phyloP scores from a whole-genome alignment of 2,888 invertebrate genomes.

The Cephus pygmeus region DNA sequence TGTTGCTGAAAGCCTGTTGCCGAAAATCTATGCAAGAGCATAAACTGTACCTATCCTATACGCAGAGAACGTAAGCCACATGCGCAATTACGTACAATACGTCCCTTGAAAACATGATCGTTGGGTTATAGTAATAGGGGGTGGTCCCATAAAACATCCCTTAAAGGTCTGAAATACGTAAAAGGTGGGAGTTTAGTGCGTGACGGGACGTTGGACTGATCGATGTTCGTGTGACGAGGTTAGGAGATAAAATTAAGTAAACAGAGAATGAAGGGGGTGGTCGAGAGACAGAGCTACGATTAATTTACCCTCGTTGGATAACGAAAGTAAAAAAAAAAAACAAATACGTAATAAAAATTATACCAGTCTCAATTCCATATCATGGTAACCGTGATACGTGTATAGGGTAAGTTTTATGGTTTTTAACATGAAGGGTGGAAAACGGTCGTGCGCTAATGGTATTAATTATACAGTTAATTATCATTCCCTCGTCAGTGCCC shows the following conservation, averaged over 20 bases:
- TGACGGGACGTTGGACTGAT: conserved; percentile 22
- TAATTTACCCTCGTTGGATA: not conserved
- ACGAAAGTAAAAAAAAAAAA: not conserved
- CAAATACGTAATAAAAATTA: not conserved
- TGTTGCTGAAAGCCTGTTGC: not conserved
- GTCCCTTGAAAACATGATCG: not conserved
- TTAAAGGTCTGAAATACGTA: not conserved
- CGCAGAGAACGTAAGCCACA: not conserved
- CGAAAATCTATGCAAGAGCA: not conserved
- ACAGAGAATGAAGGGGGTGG: not conserved
- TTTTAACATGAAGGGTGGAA: not conserved
- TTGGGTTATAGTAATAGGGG: not conserved
- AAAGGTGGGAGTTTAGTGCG: not conserved
- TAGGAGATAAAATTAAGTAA: not conserved
- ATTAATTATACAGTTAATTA: conserved; percentile 63
- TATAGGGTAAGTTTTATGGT: not conserved
- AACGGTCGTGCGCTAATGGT: conserved; percentile 30
- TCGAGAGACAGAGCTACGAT: not conserved
- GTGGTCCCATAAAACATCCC: not conserved
- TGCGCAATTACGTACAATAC: not conserved
- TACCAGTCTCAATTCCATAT: not conserved
- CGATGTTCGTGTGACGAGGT: conserved; percentile 11
- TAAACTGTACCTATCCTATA: not conserved
- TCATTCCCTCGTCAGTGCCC: conserved; percentile 40
- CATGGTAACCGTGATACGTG: not conserved